Base-by-base conservation (phyloP, 2,888 invertebrate genomes). In the Cerceris rybyensis region DNA sequence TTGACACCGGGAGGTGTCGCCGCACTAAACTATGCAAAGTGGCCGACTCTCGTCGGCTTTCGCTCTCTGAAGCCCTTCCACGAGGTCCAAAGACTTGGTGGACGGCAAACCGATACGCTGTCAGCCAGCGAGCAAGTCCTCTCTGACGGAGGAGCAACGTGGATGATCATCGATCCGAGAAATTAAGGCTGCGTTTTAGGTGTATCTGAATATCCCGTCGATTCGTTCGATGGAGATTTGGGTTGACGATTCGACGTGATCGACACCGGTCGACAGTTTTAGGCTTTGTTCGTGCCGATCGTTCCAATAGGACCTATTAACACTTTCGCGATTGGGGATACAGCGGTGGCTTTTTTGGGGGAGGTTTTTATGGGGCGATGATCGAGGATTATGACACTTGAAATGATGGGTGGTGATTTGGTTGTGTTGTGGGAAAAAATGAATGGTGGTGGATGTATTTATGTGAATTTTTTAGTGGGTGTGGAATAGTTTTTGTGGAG, bases 1-100 rank as follows among this genome's bases (percentile, higher is more conserved):
- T 91, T 90, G 91, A 91, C 91, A 90, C 91, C 87, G 88, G 87
- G 82, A 91, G 91, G 91, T 91, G 91, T 91, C 89, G 86, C 86
- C 87, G 88, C 88, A 87, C 89, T 88, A 89, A 89, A 89, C 90
- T 91, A 91, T 90, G 89, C 90, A 90, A 89, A 90, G 90, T 88
- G 85, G 87, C 75, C 78, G 74, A 80, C 78, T 71, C 60, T 63
- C 60, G 75, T 79, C 81, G 78, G 78, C 86, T 71, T 79, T 82
- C 68, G 57, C 60, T 61, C 65, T 76, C 78, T 70, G 72, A 82
- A 64, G 60, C 55, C 54, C 46, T 70, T 61, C 64, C 64, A 39
- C 28, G 59, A 41, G 57, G 49, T 43, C 52, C 11, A 55, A 14
- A n/a, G 55, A 66, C 28, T 43, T 49, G n/a, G 7, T 16, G 77